These are phyloP conservation scores for Apolygus lucorum DNA, from an alignment of 1,140 invertebrate species.

Conservation along the genomic window DNA sequence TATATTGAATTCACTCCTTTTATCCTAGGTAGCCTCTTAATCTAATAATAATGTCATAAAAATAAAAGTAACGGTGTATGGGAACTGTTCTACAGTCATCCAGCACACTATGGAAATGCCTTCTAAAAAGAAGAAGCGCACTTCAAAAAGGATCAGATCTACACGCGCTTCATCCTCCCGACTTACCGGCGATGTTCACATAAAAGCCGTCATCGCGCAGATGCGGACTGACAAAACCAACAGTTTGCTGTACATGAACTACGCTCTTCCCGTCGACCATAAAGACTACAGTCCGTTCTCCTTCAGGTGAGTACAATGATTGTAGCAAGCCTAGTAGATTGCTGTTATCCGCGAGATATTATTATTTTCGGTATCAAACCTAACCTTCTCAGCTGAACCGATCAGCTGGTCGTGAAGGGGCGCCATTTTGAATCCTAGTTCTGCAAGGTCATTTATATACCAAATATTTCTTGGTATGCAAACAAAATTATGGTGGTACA, in stretches of 20 bases:
- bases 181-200: constrained; percentile 2
- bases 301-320: not conserved
- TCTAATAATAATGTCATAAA: no score
- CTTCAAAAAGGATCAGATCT: not conserved
- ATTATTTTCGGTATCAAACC: no score
- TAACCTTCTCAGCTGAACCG: no score
- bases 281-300: constrained; percentile 9
- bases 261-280: constrained; percentile 9
- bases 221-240: not conserved
- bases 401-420: no score
- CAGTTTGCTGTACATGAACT: constrained; percentile 14
- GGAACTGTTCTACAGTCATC: not conserved
- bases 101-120: not conserved
- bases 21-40: no score
- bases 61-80: no score
- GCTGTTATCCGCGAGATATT: no score
- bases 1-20: no score
- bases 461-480: no score
- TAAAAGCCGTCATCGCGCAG: not conserved
- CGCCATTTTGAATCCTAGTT: no score
- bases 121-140: not conserved
- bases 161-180: not conserved
- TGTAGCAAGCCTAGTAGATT: not conserved
- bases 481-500: no score
- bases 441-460: no score